phyloP scores from a whole-genome alignment of 2,888 invertebrate species.

The Acrocyrtus sp. region DNA sequence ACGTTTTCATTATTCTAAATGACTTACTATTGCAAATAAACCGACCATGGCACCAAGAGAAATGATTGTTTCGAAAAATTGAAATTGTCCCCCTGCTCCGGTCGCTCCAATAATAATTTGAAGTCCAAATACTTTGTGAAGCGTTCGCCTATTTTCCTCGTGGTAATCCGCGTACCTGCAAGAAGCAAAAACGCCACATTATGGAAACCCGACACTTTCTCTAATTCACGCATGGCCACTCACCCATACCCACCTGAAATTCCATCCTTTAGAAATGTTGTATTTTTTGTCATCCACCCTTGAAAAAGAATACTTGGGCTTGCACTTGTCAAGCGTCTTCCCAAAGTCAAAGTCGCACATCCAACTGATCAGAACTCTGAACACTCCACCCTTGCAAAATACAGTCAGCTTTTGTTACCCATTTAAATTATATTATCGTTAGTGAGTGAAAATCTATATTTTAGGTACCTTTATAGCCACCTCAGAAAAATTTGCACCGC shows the following conservation, averaged over 20 bases:
- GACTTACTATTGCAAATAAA: slow-evolving; percentile 67
- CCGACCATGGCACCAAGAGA: slow-evolving; percentile 70
- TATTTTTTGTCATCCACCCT: slow-evolving; percentile 66
- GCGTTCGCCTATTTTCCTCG: slow-evolving; percentile 65
- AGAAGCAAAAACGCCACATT: too few species aligned
- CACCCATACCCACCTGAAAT: slow-evolving; percentile 61
- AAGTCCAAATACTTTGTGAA: slow-evolving; percentile 68
- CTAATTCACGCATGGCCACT: not conserved
- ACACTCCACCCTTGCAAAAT: slow-evolving; percentile 57
- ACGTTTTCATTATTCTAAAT: too few species aligned
- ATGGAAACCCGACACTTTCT: not conserved
- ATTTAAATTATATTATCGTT: too few species aligned
- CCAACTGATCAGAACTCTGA: slow-evolving; percentile 47
- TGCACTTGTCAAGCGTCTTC: slow-evolving; percentile 65
- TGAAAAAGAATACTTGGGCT: slow-evolving; percentile 68
- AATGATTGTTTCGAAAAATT: slow-evolving; percentile 67
- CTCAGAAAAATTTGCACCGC: slow-evolving; percentile 63
- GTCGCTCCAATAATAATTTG: slow-evolving; percentile 67
- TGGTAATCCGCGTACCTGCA: slow-evolving; percentile 66
- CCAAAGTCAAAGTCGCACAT: slow-evolving; percentile 55
- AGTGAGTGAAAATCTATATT: too few species aligned
- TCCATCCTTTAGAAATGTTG: slow-evolving; percentile 67
- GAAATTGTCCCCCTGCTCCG: slow-evolving; percentile 69
- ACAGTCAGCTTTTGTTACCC: too few species aligned
- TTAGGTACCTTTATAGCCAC: slow-evolving; percentile 65